Evolutionary conservation across 2,113 vertebrate genomes (phyloP).

Genomic region (Panthera tigris): DNA sequence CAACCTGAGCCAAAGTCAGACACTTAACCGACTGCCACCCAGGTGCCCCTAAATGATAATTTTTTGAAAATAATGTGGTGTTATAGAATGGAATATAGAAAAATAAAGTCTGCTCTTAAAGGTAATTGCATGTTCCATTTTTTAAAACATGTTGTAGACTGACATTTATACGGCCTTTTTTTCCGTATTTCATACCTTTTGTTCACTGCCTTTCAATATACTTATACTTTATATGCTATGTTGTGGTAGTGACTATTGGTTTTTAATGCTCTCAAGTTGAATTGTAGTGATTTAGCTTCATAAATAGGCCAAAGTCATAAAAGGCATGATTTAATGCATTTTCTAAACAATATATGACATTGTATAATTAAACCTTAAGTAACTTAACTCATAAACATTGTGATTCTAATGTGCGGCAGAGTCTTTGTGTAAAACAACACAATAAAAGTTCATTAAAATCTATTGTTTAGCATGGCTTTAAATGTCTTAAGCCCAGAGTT

Average conservation of each 20-base stretch:
- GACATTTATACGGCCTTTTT: not conserved
- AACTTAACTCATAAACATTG: conserved; percentile 34
- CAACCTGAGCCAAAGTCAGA: no score
- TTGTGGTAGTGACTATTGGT: not conserved
- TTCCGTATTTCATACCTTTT: not conserved
- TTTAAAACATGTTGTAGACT: not conserved
- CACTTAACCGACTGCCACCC: no score
- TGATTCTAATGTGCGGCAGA: not conserved
- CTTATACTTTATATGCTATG: not conserved
- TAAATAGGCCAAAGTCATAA: conserved; percentile 42
- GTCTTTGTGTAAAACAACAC: not conserved
- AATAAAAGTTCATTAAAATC: not conserved
- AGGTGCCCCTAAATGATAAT: not conserved
- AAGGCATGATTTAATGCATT: conserved; percentile 1
- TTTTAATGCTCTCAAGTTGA: conserved; percentile 61
- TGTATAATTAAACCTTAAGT: conserved; percentile 55
- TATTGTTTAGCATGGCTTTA: not conserved
- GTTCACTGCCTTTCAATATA: not conserved
- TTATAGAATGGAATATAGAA: not conserved
- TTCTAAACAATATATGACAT: not conserved
- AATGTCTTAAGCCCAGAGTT: not conserved
- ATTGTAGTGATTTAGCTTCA: conserved; percentile 30
- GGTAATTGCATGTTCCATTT: not conserved
- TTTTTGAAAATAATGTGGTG: not conserved
- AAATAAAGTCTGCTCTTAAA: not conserved